Evolutionary conservation across 2,888 invertebrate species (phyloP), one percentile per base, ranked within the genome.

Genomic region (Rotaria magnacalcarata): DNA sequence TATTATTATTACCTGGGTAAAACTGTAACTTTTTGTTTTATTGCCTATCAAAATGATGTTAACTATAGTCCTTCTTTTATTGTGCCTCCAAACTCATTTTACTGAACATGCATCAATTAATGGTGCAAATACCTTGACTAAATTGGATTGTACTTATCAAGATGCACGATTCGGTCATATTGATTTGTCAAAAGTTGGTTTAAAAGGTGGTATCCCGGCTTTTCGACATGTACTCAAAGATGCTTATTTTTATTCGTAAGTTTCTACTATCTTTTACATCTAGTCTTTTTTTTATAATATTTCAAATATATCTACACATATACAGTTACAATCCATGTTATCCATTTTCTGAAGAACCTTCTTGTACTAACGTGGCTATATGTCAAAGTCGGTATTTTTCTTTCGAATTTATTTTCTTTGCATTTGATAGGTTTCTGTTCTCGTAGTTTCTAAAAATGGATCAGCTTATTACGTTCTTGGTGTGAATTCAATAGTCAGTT

Each of bases 291-390:
- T 41, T 41, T 74, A 34, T 10, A 4, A 16, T 41, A 16, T 41
- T 34, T 34, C 2, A 16, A 14, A 67, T 52, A 11, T 52, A 16
- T 52, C 16, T 52, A 3, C 11, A 52, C 8, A 52, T 52, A 16
- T 52, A 5, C 7, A 74, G 74, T 4, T 80, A 80, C 14, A 80
- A 80, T 80, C 80, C 80, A 80, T 80, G 80, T n/a, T 80, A 80
- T 43, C 47, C 80, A 47, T 80, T 80, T 47, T n/a, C 80, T 0
- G 80, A 80, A 80, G 43, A 43, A 8, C 0, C 43, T 3, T 34
- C 67, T 3, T 80, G 80, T n/a, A 80, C 24, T 8, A n/a, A 80
- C 34, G 47, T 80, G n/a, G 80, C 80, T 24, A 24, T 43, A 47
- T 80, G 80, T 47, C 80, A 80, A 43, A 43, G 80, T 47, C 8